Evolutionary conservation across 2,113 vertebrate genomes (phyloP), one percentile per base, ranked within the genome.

Genomic region (Pipa parva): DNA sequence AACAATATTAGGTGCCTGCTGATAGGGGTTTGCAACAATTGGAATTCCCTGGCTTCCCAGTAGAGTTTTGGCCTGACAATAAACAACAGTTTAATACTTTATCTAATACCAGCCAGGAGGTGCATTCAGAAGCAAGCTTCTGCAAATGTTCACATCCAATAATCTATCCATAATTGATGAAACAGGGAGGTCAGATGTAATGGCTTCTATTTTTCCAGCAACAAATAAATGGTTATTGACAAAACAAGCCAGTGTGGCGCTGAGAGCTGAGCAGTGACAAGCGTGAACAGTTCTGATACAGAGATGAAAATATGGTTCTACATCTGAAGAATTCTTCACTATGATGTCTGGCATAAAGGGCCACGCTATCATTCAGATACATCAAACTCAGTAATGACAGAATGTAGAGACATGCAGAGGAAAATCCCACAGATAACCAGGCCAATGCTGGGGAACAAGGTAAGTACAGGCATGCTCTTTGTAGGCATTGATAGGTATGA

Each of bases 81-180:
- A 98, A 96, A 97, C 93, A 95, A 92, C 91, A 92, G 92, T 96
- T 95, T 95, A 96, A 93, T 94, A 92, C 91, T 92, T 97, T 92
- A 95, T 97, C 91, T 95, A 93, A 99, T 95, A 90, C 90, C 88
- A 91, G 92, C 89, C 93, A 96, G 89, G 91, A 94, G 93, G 92
- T 92, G 90, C 92, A 90, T 89, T 90, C 90, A 91, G 84, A 91
- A 89, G 91, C 85, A 85, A 90, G 91, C 90, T 91, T 88, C 89
- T 95, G 92, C 94, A 97, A 94, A 97, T 97, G 95, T 95, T 98
- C 94, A 90, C 92, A 92, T 97, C 94, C 95, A 94, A 95, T 98
- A 95, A 97, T 94, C 92, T 97, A 98, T 98, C 93, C 95, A 99
- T 99, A 98, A 99, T 98, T 97, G 95, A 98, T 97, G 97, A 95